Evolutionary conservation across 2,888 invertebrate species (phyloP), one percentile per base, ranked within the genome.

Genomic region (Idaea aversata): DNA sequence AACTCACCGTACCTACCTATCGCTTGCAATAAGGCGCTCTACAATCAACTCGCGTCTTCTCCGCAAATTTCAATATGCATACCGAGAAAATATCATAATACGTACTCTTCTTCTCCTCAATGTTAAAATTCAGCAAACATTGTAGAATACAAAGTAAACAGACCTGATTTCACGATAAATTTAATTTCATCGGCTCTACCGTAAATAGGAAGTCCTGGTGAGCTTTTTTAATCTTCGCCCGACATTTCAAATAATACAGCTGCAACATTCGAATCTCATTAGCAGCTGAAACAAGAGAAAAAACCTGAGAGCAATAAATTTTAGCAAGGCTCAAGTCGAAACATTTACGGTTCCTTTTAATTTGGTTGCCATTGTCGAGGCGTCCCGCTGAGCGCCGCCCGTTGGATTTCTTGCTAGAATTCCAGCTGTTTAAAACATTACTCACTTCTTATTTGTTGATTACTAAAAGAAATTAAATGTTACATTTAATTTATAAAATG

Each of bases 311-410:
- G 88, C 84, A 88, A 93, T 92, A 92, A 93, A 93, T 92, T 93
- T 92, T 89, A 88, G 91, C 91, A 87, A 87, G 87, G 86, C 88
- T 87, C 88, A 90, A 90, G 88, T 90, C 86, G 85, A 89, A 91
- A 89, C 90, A 85, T 90, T 92, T 91, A 90, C 90, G 90, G 90
- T 90, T 90, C 83, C 89, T 90, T 93, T 92, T 92, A 93, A 93
- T 93, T 92, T 91, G 91, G 91, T 88, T 88, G 88, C 88, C 84
- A 91, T 92, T 92, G 92, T 92, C 85, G 85, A 81, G 87, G 85
- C 87, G 82, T 87, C 91, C 91, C 90, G 90, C 90, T 84, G 92
- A 77, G 91, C 82, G 81, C 84, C 84, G 84, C 82, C 85, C 85
- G 85, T 82, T 82, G 88, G 83, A 87, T 88, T 88, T 88, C 89